These are phyloP conservation scores for Muscicapa adusta DNA, from an alignment of 2,113 vertebrate genomes.

Conservation along the genomic window DNA sequence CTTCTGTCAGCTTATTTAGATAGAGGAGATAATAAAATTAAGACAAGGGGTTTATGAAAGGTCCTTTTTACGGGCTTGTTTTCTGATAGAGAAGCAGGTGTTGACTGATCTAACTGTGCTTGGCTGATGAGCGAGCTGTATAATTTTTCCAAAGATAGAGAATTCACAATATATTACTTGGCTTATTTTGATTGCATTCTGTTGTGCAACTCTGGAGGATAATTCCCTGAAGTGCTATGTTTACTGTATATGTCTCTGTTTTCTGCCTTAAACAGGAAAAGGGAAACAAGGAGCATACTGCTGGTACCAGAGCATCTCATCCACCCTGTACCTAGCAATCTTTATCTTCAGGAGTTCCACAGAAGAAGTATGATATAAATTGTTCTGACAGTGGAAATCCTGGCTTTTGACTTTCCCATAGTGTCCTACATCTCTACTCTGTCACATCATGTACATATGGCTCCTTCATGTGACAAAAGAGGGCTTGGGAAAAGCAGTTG, in stretches of 20 bases:
- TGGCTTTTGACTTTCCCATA: not conserved
- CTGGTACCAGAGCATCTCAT: not conserved
- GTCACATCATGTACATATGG: not conserved
- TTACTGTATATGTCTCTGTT: not conserved
- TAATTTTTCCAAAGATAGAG: not conserved
- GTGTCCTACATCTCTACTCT: not conserved
- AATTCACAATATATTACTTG: not conserved
- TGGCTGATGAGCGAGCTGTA: not conserved
- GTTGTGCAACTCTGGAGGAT: not conserved
- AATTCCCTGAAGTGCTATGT: not conserved
- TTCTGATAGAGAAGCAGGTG: not conserved
- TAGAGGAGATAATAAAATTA: not conserved
- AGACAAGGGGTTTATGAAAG: not conserved
- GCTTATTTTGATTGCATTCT: not conserved
- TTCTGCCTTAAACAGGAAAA: not conserved
- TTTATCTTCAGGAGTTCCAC: not conserved
- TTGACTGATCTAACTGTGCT: not conserved
- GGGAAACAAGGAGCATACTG: not conserved
- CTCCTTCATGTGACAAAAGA: not conserved
- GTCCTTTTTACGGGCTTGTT: not conserved
- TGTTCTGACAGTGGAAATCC: not conserved
- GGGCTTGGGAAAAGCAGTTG: not conserved
- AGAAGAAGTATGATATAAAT: not conserved
- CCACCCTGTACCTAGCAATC: not conserved
- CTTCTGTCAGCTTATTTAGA: not conserved